These are phyloP conservation scores for Pammene aurita DNA, from an alignment of 2,888 invertebrate species.

Conservation along the genomic window DNA sequence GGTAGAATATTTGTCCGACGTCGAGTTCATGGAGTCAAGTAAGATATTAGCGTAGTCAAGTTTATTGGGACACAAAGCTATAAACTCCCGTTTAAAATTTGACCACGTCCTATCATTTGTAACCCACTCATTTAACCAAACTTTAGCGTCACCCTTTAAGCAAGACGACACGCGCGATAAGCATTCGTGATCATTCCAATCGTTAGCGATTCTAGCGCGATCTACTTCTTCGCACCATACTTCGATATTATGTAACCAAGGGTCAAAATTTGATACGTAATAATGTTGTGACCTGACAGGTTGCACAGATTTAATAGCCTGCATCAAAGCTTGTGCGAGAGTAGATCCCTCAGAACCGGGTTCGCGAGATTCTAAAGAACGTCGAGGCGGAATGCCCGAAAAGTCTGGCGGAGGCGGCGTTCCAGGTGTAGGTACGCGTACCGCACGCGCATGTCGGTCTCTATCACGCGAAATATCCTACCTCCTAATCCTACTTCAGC, in stretches of 20 bases:
- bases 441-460: no score
- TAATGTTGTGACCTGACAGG: conserved; percentile 25
- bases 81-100: conserved; percentile 3
- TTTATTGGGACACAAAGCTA: conserved; percentile 33
- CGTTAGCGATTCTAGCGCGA: conserved; percentile 16
- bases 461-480: no score
- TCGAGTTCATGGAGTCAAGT: conserved; percentile 37
- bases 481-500: no score
- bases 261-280: conserved; percentile 43
- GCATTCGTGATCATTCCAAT: conserved; percentile 43
- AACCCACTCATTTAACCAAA: conserved; percentile 7
- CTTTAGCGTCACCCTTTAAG: conserved; percentile 31
- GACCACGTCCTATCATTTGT: conserved; percentile 7
- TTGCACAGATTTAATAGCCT: neutral
- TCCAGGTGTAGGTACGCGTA: no score
- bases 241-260: neutral
- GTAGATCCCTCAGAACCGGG: no score
- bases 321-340: neutral
- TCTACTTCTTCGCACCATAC: conserved; percentile 13
- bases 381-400: no score
- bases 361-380: no score
- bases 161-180: conserved; percentile 39
- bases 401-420: no score
- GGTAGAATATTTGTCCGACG: conserved; percentile 34
- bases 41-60: conserved; percentile 41